Evolutionary conservation across 1,140 invertebrate species (phyloP).

Genomic region (Brachionus asplanchnoidis): DNA sequence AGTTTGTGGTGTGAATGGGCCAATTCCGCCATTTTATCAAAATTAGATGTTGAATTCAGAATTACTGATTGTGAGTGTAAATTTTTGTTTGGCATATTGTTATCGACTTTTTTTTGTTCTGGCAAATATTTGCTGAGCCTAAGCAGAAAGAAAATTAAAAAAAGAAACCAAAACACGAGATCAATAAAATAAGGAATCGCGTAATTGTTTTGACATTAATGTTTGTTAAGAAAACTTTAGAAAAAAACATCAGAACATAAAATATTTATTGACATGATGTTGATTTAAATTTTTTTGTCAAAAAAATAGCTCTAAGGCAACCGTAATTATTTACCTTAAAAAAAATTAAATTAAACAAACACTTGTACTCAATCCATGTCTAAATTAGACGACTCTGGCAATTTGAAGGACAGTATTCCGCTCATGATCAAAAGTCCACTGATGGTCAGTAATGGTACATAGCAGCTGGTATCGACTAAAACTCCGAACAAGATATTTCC

Average conservation of each 20-base stretch:
- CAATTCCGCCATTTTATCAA: neutral
- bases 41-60: neutral
- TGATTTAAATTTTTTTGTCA: neutral
- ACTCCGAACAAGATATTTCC: slow-evolving; percentile 58
- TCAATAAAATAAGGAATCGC: slow-evolving; percentile 3
- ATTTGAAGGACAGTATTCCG: slow-evolving; percentile 13
- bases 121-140: neutral
- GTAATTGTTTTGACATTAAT: neutral
- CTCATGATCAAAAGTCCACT: slow-evolving; percentile 35
- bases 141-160: neutral
- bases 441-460: slow-evolving; percentile 59
- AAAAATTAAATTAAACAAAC: slow-evolving; percentile 2
- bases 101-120: neutral
- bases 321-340: slow-evolving; percentile 11
- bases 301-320: slow-evolving; percentile 33
- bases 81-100: neutral
- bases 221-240: neutral
- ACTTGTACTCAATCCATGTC: slow-evolving; percentile 19
- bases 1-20: neutral
- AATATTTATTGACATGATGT: slow-evolving; percentile 26
- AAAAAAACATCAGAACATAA: neutral
- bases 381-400: slow-evolving; percentile 31
- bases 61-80: neutral
- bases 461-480: slow-evolving; percentile 56
- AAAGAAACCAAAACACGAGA: neutral